phyloP scores from a whole-genome alignment of 2,113 vertebrate species.

The Glaucomys volans region DNA sequence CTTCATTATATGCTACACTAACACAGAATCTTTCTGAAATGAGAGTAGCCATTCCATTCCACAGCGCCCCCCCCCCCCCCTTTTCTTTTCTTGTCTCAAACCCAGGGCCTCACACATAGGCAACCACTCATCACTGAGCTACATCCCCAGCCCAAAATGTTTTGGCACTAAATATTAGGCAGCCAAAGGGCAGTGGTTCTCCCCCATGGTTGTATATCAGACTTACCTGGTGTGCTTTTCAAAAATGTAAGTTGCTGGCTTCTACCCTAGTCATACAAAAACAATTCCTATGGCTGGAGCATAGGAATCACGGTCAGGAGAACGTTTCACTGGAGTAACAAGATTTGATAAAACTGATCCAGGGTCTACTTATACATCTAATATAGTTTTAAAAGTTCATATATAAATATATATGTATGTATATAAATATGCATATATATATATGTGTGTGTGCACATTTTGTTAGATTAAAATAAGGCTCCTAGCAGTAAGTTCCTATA shows the following conservation, averaged over 20 bases:
- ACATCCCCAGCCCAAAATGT: neutral
- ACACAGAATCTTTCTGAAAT: neutral
- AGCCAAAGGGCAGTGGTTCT: neutral
- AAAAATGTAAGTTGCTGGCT: slow-evolving; percentile 12
- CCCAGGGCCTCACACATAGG: too few species aligned
- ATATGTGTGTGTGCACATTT: neutral
- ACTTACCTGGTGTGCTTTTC: neutral
- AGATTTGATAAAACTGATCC: slow-evolving; percentile 5
- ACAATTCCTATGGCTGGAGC: neutral
- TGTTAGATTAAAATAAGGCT: neutral
- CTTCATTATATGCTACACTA: neutral
- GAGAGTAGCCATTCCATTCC: neutral
- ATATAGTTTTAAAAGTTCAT: neutral
- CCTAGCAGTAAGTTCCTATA: slow-evolving; percentile 15
- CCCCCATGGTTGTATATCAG: neutral
- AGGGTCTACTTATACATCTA: neutral
- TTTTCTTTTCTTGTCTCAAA: fast-evolving
- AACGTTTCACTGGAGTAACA: neutral
- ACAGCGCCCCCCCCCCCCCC: fast-evolving
- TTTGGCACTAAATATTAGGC: neutral
- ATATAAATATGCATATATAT: too few species aligned
- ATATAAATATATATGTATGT: neutral
- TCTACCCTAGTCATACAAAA: neutral
- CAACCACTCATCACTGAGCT: neutral
- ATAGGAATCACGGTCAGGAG: neutral